A percentile compares a stretch with the other conserved stretches of the same genome.
phyloP scores from a whole-genome alignment of 2,113 vertebrate genomes.

The Microtus oregoni region DNA sequence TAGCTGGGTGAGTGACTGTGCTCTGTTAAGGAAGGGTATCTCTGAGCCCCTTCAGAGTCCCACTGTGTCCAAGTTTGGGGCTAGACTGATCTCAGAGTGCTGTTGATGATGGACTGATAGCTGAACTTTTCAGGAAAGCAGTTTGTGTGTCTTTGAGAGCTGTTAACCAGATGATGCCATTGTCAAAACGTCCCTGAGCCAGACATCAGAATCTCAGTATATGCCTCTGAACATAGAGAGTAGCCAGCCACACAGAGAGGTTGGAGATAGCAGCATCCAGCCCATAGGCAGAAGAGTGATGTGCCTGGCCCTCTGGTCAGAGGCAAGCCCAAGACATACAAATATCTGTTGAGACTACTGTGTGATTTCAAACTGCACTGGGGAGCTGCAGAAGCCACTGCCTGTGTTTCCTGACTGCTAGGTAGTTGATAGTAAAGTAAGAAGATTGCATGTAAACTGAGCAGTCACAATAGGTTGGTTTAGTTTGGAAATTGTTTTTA shows the following conservation, averaged over 20 bases:
- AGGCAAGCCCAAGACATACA: background rate
- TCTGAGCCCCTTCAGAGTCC: fast-evolving
- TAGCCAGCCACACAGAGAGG: fast-evolving
- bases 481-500: background rate
- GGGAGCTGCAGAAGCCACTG: fast-evolving
- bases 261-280: background rate
- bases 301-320: background rate
- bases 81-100: too few species aligned
- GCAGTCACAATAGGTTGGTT: fast-evolving
- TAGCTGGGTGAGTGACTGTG: background rate
- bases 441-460: fast-evolving
- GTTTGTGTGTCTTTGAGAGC: background rate
- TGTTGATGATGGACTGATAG: background rate
- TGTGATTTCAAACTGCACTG: fast-evolving
- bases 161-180: background rate
- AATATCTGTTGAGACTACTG: background rate
- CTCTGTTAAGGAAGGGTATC: fast-evolving
- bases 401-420: background rate
- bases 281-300: background rate
- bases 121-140: background rate
- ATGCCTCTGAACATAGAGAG: fast-evolving
- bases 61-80: fast-evolving
- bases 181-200: background rate
- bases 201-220: fast-evolving
- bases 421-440: fast-evolving